Evolutionary conservation across 2,888 invertebrate genomes (phyloP).

Genomic region (Andrena flavipes): DNA sequence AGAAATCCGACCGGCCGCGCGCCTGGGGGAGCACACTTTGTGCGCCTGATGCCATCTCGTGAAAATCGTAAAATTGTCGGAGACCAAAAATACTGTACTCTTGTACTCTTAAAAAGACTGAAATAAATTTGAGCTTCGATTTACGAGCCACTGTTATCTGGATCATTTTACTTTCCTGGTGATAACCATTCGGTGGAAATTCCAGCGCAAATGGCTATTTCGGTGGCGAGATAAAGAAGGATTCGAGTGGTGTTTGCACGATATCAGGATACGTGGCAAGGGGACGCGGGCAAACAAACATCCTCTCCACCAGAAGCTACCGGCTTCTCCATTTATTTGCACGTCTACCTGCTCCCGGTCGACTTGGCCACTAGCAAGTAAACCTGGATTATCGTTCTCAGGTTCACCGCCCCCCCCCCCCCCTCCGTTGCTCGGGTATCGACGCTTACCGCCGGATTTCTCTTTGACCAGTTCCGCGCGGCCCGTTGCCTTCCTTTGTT

Average conservation of each 20-base stretch:
- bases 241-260: background rate
- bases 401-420: conserved; percentile 24
- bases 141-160: no score
- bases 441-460: conserved; percentile 8
- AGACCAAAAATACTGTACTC: background rate
- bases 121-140: no score
- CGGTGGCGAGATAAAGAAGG: background rate
- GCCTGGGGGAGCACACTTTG: background rate
- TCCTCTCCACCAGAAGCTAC: conserved; percentile 32
- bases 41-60: background rate
- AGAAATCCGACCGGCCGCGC: conserved; percentile 20
- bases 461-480: background rate
- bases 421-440: background rate
- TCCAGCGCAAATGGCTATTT: background rate
- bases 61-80: background rate
- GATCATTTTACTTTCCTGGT: no score
- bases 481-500: conserved; percentile 15
- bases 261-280: background rate
- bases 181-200: background rate
- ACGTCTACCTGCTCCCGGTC: conserved; percentile 50
- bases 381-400: conserved; percentile 50
- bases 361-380: conserved; percentile 29
- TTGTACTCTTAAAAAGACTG: no score
- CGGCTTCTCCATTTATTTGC: conserved; percentile 32
- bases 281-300: conserved; percentile 17